Evolutionary conservation across 2,113 vertebrate genomes (phyloP).

Genomic region (Antigone vipio): DNA sequence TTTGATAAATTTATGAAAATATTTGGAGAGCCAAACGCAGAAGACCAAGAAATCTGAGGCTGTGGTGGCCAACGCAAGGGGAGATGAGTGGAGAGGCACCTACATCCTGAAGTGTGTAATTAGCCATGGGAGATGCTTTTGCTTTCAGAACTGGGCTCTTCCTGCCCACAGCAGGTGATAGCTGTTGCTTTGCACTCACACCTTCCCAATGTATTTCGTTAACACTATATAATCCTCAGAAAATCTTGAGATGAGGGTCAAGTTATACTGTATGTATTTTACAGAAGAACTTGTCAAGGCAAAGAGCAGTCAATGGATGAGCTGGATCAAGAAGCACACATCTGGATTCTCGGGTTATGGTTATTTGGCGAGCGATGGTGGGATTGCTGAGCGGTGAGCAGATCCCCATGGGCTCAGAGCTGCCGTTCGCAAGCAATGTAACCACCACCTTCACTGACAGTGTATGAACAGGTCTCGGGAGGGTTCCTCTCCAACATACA

Average conservation of each 20-base stretch:
- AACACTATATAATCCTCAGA: background rate
- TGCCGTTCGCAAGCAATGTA: background rate
- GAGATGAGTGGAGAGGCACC: background rate
- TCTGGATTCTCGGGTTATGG: background rate
- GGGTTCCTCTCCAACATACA: background rate
- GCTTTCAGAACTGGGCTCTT: background rate
- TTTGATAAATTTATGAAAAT: background rate
- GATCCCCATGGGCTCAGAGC: background rate
- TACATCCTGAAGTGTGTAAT: background rate
- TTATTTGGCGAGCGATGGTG: fast-evolving
- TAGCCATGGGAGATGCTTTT: background rate
- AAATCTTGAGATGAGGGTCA: background rate
- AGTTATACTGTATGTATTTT: background rate
- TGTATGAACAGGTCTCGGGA: background rate
- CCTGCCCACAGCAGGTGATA: background rate
- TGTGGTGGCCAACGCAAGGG: background rate
- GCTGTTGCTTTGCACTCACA: background rate
- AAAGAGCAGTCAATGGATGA: background rate
- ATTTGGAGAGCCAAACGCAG: background rate
- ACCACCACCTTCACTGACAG: background rate
- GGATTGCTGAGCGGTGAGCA: background rate
- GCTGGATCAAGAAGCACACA: background rate
- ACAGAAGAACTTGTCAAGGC: background rate
- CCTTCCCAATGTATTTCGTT: background rate
- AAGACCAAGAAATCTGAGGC: background rate